phyloP scores from a whole-genome alignment of 2,797 vertebrate species.

The Hemitrygon akajei region DNA sequence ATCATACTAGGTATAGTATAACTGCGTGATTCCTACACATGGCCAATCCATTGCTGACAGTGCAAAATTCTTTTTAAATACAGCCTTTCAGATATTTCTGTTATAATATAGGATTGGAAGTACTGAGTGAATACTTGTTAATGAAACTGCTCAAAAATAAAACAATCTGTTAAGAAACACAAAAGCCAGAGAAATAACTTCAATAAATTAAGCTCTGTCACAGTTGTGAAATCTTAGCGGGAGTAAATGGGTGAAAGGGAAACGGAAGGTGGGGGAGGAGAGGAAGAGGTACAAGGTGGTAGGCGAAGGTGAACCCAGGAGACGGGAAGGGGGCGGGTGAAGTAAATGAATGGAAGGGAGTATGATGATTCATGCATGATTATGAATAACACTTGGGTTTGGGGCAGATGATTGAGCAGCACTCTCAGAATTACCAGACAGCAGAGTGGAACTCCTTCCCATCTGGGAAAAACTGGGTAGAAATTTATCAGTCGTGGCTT shows the following conservation, averaged over 20 bases:
- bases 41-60: neutral
- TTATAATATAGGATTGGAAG: neutral
- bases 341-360: too few species aligned
- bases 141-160: slow-evolving; percentile 19
- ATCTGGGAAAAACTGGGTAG: neutral
- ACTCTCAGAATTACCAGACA: neutral
- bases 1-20: neutral
- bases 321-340: too few species aligned
- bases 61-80: neutral
- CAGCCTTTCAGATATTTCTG: neutral
- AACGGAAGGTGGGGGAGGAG: too few species aligned
- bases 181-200: neutral
- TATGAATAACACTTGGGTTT: neutral
- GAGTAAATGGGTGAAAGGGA: neutral
- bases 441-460: neutral
- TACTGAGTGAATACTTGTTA: neutral
- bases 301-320: too few species aligned
- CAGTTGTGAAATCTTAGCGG: neutral
- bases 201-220: neutral
- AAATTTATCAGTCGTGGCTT: neutral
- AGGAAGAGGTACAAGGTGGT: too few species aligned
- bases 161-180: neutral
- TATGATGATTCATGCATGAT: neutral
- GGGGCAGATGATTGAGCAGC: neutral
- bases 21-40: neutral